Evolutionary conservation across 2,797 vertebrate species (phyloP), one percentile per base, ranked within the genome.

Genomic region (Coilia nasus): DNA sequence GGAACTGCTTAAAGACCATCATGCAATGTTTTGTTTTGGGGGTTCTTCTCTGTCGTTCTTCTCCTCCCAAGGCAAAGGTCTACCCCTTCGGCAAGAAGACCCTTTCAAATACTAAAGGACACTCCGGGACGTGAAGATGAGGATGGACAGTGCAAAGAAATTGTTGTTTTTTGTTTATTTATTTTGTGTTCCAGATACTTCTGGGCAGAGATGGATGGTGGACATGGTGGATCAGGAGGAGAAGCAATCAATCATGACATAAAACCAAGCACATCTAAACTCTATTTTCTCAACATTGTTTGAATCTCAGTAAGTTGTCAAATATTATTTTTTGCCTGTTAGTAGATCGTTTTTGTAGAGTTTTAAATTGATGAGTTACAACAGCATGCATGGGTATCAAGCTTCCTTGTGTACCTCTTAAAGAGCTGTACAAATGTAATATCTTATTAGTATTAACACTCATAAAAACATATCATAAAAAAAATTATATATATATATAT

Each of bases 1-100:
- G 97, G 97, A 98, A 97, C 96, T 97, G 97, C 96, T 98, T 98
- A 98, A 94, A 97, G 93, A 96, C 96, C 96, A 97, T 98, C 97
- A 97, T 97, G 97, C 95, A 93, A 93, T 93, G 92, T 95, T 95
- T 95, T 93, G 91, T 94, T 94, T 93, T 90, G 88, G 90, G 84
- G 91, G 90, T 90, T 90, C 94, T 94, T 95, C 94, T 94, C 93
- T 92, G 75, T 67, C 82, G 19, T 67, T 75, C 82, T 47, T 83
- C 95, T 46, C 41, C 75, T 57, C 82, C 88, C 89, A 87, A 62
- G 83, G 85, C 89, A 90, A 91, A 87, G 83, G 85, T 57, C 47
- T 83, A 82, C 91, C 71, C 31, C 15, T 41, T 44, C 50, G 71
- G 15, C 71, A 44, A 44, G 71, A 78, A 44, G 15, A 78, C 35